phyloP scores from a whole-genome alignment of 2,113 vertebrate species.

The Mormyrus lacerda region DNA sequence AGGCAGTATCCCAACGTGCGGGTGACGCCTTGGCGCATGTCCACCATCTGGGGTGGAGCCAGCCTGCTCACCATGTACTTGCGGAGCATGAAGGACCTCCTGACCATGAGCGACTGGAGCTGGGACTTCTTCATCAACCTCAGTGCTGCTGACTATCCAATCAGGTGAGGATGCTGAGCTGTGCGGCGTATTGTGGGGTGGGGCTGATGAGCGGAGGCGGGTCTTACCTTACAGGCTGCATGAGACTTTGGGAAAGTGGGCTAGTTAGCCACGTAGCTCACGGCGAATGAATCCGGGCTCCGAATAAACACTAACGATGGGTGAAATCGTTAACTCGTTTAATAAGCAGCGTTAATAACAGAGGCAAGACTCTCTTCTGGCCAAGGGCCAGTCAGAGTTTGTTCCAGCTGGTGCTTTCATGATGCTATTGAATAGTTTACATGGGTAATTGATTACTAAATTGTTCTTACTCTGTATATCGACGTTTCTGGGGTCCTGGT shows the following conservation, averaged over 20 bases:
- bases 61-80: slow-evolving; percentile 93
- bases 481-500: slow-evolving; percentile 36
- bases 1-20: slow-evolving; percentile 81
- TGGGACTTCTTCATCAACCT: slow-evolving; percentile 99
- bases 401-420: slow-evolving; percentile 32
- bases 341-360: background rate
- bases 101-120: slow-evolving; percentile 90
- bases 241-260: background rate
- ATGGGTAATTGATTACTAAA: slow-evolving; percentile 58
- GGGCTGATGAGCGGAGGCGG: background rate
- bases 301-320: slow-evolving; percentile 5
- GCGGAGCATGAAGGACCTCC: slow-evolving; percentile 85
- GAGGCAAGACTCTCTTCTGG: background rate
- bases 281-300: background rate
- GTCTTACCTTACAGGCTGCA: background rate
- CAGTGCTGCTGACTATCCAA: slow-evolving; percentile 93
- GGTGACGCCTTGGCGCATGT: slow-evolving; percentile 91
- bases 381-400: slow-evolving; percentile 34
- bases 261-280: background rate
- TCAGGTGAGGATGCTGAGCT: slow-evolving; percentile 67
- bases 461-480: slow-evolving; percentile 53
- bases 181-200: background rate
- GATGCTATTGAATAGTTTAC: slow-evolving; percentile 47
- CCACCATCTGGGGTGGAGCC: slow-evolving; percentile 97
- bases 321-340: slow-evolving; percentile 16